Evolutionary conservation across 2,797 vertebrate genomes (phyloP), one percentile per base, ranked within the genome.

Genomic region (Coregonus ussuriensis): DNA sequence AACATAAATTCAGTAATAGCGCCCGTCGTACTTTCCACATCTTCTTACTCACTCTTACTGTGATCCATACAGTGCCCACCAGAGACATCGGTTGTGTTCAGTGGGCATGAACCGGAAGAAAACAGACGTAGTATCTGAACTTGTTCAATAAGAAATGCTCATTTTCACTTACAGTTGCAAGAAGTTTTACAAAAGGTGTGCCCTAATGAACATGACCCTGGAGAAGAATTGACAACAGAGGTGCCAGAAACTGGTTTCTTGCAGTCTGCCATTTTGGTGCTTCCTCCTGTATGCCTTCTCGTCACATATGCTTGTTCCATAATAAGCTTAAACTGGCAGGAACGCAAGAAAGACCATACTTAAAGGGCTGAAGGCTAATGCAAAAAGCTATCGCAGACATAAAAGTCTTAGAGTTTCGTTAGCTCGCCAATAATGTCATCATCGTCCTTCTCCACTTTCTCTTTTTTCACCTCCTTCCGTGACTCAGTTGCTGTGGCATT

Each of bases 381-480:
- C 83, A 81, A 85, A 89, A 94, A 93, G 94, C 77, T 89, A 87
- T 76, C 81, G 29, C 90, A 90, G 82, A 72, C 78, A 70, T 88
- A 7, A 21, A 5, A 11, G 56, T 59, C 78, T 88, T 94, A 96
- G 88, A 97, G 94, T 94, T 93, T 96, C 81, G 96, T 97, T 89
- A 96, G 92, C 89, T 97, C 95, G 1, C 91, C 89, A 80, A 89
- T 85, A 80, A 89, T 85, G 74, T 94, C 94, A 37, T 90, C 88
- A 6, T 82, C 71, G 52, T 80, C 90, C 0, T 13, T 91, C 56
- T 87, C 74, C 1, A 69, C 37, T 77, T 83, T 86, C 77, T 84
- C 84, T 74, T 80, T 86, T 72, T 82, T 85, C 37, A 47, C 18
- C 31, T 83, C 83, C 84, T 79, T 87, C 74, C 74, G 82, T 70